phyloP scores from a whole-genome alignment of 2,888 invertebrate genomes.

The Disparrhopalites patrizii region DNA sequence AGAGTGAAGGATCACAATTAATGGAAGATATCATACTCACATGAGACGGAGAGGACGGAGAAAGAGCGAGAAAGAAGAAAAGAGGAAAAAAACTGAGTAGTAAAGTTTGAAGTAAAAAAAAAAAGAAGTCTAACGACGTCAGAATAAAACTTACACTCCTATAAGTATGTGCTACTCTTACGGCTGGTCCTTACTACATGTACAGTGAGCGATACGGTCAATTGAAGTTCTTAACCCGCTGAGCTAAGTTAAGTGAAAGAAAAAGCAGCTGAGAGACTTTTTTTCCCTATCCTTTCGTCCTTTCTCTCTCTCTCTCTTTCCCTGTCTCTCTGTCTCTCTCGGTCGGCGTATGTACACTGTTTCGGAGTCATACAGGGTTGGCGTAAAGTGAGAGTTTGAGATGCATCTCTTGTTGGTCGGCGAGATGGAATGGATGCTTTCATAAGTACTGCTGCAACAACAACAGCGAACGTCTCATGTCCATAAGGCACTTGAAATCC shows the following conservation, averaged over 20 bases:
- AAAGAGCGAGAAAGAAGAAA: no score
- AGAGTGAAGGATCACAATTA: no score
- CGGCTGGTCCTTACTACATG: background rate
- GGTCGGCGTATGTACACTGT: background rate
- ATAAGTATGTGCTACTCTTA: background rate
- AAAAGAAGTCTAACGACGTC: no score
- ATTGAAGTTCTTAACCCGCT: conserved; percentile 28
- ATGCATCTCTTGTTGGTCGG: background rate
- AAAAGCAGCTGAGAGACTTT: conserved; percentile 7
- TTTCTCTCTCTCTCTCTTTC: background rate
- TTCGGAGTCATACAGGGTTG: background rate
- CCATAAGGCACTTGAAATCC: no score
- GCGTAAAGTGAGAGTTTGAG: background rate
- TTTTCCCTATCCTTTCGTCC: background rate
- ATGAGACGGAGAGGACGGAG: no score
- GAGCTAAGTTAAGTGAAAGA: conserved; percentile 20
- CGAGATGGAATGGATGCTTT: background rate
- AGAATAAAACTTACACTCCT: no score
- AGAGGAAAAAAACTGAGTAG: no score
- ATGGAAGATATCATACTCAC: no score
- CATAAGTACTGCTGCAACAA: background rate
- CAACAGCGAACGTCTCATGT: background rate
- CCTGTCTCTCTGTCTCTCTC: background rate
- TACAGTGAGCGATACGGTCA: conserved; percentile 12
- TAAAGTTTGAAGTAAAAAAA: no score